Conservation (phyloP, 2,113 vertebrate species). For the Mungos mungo region DNA sequence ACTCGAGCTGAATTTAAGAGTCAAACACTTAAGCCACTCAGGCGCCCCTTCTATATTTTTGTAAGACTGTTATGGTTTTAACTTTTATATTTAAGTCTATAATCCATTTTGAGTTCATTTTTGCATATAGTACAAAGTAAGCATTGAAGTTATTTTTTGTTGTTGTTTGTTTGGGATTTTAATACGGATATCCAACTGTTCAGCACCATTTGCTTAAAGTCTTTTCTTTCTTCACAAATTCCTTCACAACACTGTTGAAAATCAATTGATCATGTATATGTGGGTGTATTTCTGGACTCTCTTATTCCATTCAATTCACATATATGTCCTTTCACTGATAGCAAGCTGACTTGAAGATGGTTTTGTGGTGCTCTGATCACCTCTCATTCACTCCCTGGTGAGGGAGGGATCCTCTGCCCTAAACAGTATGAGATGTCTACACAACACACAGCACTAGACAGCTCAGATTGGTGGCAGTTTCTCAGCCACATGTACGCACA, state of each 20-base stretch:
- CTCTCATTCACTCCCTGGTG: background rate
- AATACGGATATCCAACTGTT: background rate
- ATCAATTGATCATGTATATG: too few species aligned
- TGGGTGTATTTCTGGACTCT: background rate
- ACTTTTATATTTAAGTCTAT: background rate
- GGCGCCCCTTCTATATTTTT: background rate
- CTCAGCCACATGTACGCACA: background rate
- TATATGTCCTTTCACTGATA: background rate
- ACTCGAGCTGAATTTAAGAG: too few species aligned
- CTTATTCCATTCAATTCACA: background rate
- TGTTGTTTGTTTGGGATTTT: too few species aligned
- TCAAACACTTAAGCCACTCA: too few species aligned
- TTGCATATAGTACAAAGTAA: background rate
- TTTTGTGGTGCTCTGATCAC: background rate
- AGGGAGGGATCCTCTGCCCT: background rate
- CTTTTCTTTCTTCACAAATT: background rate
- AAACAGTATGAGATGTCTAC: background rate
- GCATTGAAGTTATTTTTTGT: background rate
- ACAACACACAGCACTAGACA: background rate
- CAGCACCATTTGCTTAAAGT: background rate
- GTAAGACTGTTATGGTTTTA: background rate
- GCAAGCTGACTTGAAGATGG: background rate
- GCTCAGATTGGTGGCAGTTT: background rate
- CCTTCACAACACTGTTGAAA: background rate
- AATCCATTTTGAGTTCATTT: background rate